Percentiles rank a stretch among this genome's conserved stretches.
Evolutionary conservation across 2,888 invertebrate genomes (phyloP).

Genomic region (Pterobdella sp.): DNA sequence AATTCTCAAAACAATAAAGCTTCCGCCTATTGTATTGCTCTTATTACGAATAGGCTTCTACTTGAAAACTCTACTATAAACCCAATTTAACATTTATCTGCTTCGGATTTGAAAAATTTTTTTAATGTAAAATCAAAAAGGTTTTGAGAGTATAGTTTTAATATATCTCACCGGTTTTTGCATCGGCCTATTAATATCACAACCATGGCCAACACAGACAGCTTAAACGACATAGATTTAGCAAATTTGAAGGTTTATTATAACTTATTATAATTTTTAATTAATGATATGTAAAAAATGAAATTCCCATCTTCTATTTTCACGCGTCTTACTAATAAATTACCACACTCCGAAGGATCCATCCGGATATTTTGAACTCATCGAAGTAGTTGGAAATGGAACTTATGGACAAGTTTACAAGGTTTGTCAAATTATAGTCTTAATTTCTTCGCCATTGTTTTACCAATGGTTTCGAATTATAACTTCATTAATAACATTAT

Average conservation of each 20-base stretch:
- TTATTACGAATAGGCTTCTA: not conserved
- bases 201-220: conserved; percentile 22
- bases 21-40: conserved; percentile 12
- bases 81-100: not conserved
- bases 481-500: too few relatives aligned
- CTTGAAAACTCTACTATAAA: not conserved
- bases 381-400: conserved; percentile 29
- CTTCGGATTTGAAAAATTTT: not conserved
- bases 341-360: conserved; percentile 22
- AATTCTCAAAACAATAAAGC: not conserved
- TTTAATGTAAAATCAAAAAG: not conserved
- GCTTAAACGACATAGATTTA: conserved; percentile 23
- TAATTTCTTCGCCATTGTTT: too few relatives aligned
- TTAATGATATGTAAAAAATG: not conserved
- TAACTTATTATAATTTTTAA: not conserved
- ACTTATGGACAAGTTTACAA: conserved; percentile 30
- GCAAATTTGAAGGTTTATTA: conserved; percentile 24
- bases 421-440: conserved; percentile 13
- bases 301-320: not conserved
- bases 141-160: not conserved
- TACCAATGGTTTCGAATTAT: too few relatives aligned
- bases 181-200: not conserved
- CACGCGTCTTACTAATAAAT: not conserved
- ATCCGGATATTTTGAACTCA: conserved; percentile 29
- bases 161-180: conserved; percentile 9